Evolutionary conservation across 2,113 vertebrate species (phyloP).

Genomic region (Crotalus horridus): DNA sequence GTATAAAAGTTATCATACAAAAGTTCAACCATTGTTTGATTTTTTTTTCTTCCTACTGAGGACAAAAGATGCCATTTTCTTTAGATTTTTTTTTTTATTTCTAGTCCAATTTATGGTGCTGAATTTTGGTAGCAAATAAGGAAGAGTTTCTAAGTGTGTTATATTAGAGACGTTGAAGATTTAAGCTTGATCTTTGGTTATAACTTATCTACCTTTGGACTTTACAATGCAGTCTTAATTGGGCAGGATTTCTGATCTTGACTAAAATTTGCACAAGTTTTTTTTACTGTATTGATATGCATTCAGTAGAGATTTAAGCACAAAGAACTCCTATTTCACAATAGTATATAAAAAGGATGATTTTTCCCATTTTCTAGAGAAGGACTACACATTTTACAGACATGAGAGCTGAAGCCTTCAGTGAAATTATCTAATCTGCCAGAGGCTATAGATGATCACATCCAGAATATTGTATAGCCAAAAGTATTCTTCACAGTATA

Average conservation of each 20-base stretch:
- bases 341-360: not conserved
- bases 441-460: constrained; percentile 45
- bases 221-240: not conserved
- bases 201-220: not conserved
- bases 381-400: constrained; percentile 39
- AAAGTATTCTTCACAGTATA: constrained; percentile 46
- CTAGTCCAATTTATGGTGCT: not conserved
- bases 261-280: not conserved
- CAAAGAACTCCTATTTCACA: constrained; percentile 10
- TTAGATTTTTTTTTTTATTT: not conserved
- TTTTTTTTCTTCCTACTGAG: not conserved
- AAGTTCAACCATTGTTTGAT: not conserved
- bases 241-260: not conserved
- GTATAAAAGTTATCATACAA: not conserved
- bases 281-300: constrained; percentile 16
- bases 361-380: constrained; percentile 38
- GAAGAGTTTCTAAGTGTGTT: not conserved
- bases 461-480: constrained; percentile 34
- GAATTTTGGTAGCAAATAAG: not conserved
- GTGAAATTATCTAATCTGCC: constrained; percentile 50
- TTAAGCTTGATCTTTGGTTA: not conserved
- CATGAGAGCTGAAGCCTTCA: constrained; percentile 47
- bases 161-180: not conserved
- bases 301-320: constrained; percentile 34
- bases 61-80: not conserved